Evolutionary conservation across 2,888 invertebrate genomes (phyloP), one percentile per base, ranked within the genome.

Genomic region (Dyspetes luteomarginatus): DNA sequence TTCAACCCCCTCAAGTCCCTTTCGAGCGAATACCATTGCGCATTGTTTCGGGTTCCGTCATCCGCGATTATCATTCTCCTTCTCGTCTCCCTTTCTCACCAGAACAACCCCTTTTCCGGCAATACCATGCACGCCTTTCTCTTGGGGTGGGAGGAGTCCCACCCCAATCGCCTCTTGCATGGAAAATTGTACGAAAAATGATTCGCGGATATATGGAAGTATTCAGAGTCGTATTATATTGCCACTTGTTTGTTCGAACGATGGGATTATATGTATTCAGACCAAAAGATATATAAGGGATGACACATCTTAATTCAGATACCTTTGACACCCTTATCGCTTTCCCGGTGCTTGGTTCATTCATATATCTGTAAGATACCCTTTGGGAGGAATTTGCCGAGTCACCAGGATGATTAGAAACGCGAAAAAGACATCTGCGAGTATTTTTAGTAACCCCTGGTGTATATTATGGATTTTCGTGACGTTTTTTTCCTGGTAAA

Each of bases 21-120:
- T 22, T 76, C 60, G 81, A 75, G 71, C 85, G 82, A 87, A 89
- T 86, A 86, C 86, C 85, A 83, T 65, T 79, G 85, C 84, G 88
- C 89, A 90, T 90, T 90, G 89, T 90, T 90, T 90, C 88, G 88
- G 85, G 84, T 86, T 81, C 82, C 88, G 87, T 89, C 89, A 89
- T 88, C 85, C 85, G 74, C 86, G 88, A 90, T 89, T 89, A 89
- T 88, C 85, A 85, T 50, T 36, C 52, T 30, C n/a, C 36, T 72
- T 41, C 43, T 36, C 36, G 4, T 43, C 3, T 43, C 24, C 43
- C 24, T 62, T 62, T 15, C 7, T 43, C 19, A 36, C 36, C 2
- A 4, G 12, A 36, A 36, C 36, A 36, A 36, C 36, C 36, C 56
- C 56, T 56, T 56, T 56, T 28, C 56, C 28, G 4, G 15, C 36